Evolutionary conservation across 2,797 vertebrate species (phyloP).

Genomic region (Syngnathus acus): DNA sequence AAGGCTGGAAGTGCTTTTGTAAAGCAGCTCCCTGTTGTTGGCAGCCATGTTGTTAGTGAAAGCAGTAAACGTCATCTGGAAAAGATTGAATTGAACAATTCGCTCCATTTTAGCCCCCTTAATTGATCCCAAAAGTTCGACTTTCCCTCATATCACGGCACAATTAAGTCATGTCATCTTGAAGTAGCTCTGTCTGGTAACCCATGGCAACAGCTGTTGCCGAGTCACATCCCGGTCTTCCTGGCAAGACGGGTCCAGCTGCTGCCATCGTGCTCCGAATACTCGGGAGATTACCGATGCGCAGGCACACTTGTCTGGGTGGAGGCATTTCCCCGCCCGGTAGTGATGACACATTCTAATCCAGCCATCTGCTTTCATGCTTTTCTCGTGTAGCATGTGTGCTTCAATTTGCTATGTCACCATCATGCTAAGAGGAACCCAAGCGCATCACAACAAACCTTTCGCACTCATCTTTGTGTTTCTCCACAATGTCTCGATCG

Average conservation of each 20-base stretch:
- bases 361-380: background rate
- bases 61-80: no score
- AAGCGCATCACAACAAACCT: background rate
- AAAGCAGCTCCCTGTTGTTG: no score
- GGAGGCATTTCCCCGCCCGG: background rate
- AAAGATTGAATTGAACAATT: no score
- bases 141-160: no score
- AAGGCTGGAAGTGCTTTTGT: no score
- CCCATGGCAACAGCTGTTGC: constrained; percentile 64
- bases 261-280: constrained; percentile 16
- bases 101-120: no score
- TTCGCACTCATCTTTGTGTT: constrained; percentile 13
- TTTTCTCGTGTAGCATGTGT: background rate
- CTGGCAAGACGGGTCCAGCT: background rate
- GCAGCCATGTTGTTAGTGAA: no score
- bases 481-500: constrained; percentile 19
- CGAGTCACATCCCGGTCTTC: constrained; percentile 53
- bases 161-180: no score
- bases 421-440: background rate
- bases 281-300: constrained; percentile 15
- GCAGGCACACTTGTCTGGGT: background rate
- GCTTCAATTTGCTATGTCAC: background rate
- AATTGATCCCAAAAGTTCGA: no score
- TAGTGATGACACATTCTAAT: background rate
- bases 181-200: constrained; percentile 39